These are phyloP conservation scores for Chymomyza caudatula DNA, from an alignment of 2,888 invertebrate species.

Conservation along the genomic window DNA sequence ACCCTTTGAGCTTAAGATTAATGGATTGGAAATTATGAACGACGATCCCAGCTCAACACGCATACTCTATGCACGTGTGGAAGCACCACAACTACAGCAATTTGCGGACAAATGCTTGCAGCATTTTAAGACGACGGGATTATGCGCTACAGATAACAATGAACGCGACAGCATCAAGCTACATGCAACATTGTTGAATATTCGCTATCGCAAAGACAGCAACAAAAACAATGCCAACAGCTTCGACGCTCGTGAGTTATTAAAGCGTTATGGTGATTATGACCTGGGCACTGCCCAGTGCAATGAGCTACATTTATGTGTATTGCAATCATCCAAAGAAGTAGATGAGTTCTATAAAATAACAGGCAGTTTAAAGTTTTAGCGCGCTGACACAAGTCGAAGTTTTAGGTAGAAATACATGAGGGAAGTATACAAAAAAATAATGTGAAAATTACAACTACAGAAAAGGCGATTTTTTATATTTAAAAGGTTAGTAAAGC, in stretches of 20 bases:
- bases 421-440: neutral
- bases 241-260: constrained; percentile 84
- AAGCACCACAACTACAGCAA: constrained; percentile 80
- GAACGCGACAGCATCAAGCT: constrained; percentile 84
- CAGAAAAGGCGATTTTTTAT: neutral
- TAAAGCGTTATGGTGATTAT: constrained; percentile 83
- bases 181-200: constrained; percentile 93
- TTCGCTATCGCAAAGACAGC: constrained; percentile 79
- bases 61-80: constrained; percentile 88
- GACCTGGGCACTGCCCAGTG: constrained; percentile 85
- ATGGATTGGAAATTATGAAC: constrained; percentile 94
- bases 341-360: constrained; percentile 62
- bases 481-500: too few species aligned
- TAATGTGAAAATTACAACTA: too few species aligned
- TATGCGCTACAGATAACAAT: constrained; percentile 78
- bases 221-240: constrained; percentile 49
- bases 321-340: constrained; percentile 74
- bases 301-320: constrained; percentile 85
- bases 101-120: constrained; percentile 82
- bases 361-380: constrained; percentile 44
- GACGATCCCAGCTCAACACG: constrained; percentile 91
- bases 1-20: constrained; percentile 81
- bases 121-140: constrained; percentile 82
- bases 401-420: too few species aligned
- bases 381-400: too few species aligned